Conservation (phyloP, 1,140 invertebrate species). For the Maconellicoccus hirsutus region DNA sequence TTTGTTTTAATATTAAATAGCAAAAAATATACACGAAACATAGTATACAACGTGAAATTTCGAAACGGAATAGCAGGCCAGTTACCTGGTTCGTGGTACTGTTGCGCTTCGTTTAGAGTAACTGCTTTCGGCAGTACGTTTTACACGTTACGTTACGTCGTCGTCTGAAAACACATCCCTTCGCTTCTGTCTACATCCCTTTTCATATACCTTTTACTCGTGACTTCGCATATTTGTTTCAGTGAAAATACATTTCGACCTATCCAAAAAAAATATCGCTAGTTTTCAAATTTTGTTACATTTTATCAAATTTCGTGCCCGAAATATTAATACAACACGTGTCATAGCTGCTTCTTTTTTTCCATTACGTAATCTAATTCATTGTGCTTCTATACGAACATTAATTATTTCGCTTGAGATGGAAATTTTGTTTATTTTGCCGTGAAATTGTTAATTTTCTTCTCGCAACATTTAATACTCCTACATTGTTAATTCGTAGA, state of each 20-base stretch:
- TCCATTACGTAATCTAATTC: no score
- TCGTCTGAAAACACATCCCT: neutral
- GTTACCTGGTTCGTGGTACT: neutral
- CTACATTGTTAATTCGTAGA: no score
- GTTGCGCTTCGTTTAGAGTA: conserved; percentile 15
- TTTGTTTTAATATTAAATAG: neutral
- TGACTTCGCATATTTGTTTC: neutral
- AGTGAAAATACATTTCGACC: neutral
- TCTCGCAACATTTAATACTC: no score
- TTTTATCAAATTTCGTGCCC: neutral
- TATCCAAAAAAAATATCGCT: neutral
- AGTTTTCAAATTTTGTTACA: neutral
- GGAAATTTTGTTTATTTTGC: neutral
- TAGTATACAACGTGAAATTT: neutral
- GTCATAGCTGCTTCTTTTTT: neutral
- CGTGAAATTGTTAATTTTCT: neutral
- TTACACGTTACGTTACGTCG: neutral
- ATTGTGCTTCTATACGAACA: neutral
- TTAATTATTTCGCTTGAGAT: neutral
- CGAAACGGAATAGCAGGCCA: neutral
- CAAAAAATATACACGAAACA: neutral
- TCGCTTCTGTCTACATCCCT: neutral
- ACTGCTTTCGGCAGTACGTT: neutral
- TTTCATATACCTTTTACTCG: neutral
- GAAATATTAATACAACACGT: neutral